A percentile compares a stretch with the other conserved stretches of the same genome.
Conservation (phyloP, 2,113 vertebrate genomes). For the Larimichthys crocea region DNA sequence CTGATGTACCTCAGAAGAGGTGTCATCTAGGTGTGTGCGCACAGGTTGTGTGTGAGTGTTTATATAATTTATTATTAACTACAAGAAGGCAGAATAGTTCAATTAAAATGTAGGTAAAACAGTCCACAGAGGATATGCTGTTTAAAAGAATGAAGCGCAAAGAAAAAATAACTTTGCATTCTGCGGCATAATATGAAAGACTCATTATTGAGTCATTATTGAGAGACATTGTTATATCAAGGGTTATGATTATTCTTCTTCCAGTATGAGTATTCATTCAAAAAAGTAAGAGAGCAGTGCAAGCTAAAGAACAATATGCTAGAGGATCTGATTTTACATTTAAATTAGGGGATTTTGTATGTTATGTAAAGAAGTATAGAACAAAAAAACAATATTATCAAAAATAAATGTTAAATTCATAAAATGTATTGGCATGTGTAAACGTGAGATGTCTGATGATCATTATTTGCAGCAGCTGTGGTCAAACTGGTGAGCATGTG, state of each 20-base stretch:
- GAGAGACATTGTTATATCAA: not conserved
- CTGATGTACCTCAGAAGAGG: not conserved
- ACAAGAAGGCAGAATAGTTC: constrained; percentile 14
- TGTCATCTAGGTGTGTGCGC: not conserved
- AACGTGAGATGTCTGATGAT: not conserved
- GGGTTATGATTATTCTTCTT: not conserved
- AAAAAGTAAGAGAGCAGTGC: too few species aligned
- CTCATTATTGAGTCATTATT: not conserved
- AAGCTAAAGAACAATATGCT: too few species aligned
- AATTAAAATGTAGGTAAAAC: constrained; percentile 1
- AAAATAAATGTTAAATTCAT: not conserved
- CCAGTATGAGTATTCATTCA: not conserved
- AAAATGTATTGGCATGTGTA: not conserved
- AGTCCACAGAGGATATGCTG: not conserved
- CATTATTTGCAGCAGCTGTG: constrained; percentile 3
- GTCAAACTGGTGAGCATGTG: not conserved
- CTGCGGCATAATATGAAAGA: not conserved
- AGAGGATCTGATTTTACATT: not conserved
- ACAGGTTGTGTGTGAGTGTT: not conserved
- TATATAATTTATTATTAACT: constrained; percentile 13
- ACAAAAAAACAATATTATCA: not conserved
- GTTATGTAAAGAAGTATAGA: not conserved
- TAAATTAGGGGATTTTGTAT: not conserved
- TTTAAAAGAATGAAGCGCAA: constrained; percentile 10
- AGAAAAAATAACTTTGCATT: not conserved